phyloP scores from a whole-genome alignment of 2,888 invertebrate species.

The Sesia bembeciformis region DNA sequence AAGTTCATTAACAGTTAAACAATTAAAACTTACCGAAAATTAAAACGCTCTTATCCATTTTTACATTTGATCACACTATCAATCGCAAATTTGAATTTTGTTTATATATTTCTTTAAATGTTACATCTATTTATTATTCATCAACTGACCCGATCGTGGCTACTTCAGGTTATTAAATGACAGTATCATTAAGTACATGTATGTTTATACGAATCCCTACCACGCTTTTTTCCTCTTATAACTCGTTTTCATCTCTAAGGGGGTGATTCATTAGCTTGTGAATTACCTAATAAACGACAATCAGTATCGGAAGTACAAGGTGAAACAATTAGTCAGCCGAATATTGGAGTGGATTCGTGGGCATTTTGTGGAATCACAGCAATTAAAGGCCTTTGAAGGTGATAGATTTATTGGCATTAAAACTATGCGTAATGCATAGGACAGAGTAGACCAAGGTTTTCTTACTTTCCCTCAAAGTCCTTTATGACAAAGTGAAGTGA shows the following conservation, averaged over 20 bases:
- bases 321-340: background rate
- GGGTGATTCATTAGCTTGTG: constrained; percentile 1
- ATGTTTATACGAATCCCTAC: constrained; percentile 3
- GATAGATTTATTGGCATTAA: too few relatives aligned
- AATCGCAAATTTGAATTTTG: too few relatives aligned
- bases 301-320: background rate
- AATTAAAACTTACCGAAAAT: background rate
- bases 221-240: constrained; percentile 1
- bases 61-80: background rate
- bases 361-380: too few relatives aligned
- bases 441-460: too few relatives aligned
- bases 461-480: too few relatives aligned
- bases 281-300: background rate
- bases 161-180: background rate
- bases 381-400: too few relatives aligned
- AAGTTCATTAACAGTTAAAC: background rate
- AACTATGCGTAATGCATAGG: too few relatives aligned
- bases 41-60: background rate
- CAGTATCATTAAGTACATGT: background rate
- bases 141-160: background rate
- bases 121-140: background rate
- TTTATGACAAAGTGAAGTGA: too few relatives aligned
- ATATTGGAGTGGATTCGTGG: too few relatives aligned
- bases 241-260: constrained; percentile 3
- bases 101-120: too few relatives aligned